Evolutionary conservation across 2,797 vertebrate species (phyloP).

Genomic region (Phoeniculus purpureus): DNA sequence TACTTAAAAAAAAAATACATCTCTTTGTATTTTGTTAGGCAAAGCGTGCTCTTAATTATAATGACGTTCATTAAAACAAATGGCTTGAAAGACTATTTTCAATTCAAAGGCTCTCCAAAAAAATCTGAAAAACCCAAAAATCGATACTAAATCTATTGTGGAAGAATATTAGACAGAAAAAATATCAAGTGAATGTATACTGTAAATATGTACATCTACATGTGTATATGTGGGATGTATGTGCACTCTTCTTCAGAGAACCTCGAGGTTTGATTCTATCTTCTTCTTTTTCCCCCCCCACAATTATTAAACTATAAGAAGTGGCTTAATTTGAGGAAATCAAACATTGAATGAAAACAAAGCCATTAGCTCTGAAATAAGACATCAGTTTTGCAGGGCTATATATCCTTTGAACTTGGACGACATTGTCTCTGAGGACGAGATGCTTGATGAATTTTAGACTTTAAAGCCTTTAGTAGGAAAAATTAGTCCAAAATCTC

Average conservation of each 20-base stretch:
- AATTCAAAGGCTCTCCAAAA: constrained; percentile 18
- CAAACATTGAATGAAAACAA: constrained; percentile 73
- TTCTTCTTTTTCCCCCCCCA: constrained; percentile 15
- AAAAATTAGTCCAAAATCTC: constrained; percentile 78
- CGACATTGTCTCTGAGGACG: constrained; percentile 81
- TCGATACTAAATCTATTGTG: background rate
- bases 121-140: background rate
- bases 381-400: constrained; percentile 76
- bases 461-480: constrained; percentile 78
- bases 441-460: constrained; percentile 79
- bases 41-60: constrained; percentile 35
- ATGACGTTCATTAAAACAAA: constrained; percentile 50
- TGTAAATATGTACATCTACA: background rate
- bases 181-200: background rate
- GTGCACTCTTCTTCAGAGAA: background rate
- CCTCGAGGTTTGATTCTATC: constrained; percentile 48
- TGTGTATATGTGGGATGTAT: background rate
- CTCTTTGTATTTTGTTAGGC: constrained; percentile 9
- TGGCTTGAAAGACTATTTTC: constrained; percentile 26
- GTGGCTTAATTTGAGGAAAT: constrained; percentile 77
- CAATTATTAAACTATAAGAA: constrained; percentile 65
- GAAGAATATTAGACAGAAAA: background rate
- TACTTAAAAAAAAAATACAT: constrained; percentile 19
- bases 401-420: constrained; percentile 80
- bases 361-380: constrained; percentile 73